Conservation (phyloP, 2,888 invertebrate species). For the Microctonus hyperodae region DNA sequence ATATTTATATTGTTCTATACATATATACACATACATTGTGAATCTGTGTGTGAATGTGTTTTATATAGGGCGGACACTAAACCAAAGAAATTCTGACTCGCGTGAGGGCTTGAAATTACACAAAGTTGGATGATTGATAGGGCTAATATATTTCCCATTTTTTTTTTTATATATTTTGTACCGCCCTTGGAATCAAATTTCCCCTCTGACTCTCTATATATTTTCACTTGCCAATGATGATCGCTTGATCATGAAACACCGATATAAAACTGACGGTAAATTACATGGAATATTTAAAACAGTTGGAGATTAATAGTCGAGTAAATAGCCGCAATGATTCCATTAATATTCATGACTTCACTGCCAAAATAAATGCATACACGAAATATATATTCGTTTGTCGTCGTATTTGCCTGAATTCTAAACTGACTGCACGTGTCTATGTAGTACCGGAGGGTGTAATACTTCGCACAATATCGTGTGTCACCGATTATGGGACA, state of each 20-base stretch:
- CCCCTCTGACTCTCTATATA: background rate
- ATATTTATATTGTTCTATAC: constrained; percentile 23
- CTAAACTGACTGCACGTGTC: constrained; percentile 14
- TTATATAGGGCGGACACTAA: constrained; percentile 35
- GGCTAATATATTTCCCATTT: constrained; percentile 55
- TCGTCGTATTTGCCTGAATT: background rate
- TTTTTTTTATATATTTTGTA: constrained; percentile 10
- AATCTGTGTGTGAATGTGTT: too few species aligned
- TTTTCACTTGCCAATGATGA: background rate
- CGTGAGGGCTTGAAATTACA: constrained; percentile 31
- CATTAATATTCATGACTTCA: constrained; percentile 59
- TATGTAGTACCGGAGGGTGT: background rate
- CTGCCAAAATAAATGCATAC: constrained; percentile 6
- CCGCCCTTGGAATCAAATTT: constrained; percentile 1
- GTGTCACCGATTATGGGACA: background rate
- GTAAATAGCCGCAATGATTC: constrained; percentile 60
- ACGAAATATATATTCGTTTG: background rate
- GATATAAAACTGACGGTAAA: constrained; percentile 56
- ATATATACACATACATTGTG: constrained; percentile 21
- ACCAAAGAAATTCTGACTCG: constrained; percentile 27
- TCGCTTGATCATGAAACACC: constrained; percentile 33
- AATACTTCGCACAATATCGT: constrained; percentile 27
- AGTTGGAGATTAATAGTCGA: constrained; percentile 58
- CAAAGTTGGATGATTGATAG: constrained; percentile 58
- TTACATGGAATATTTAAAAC: constrained; percentile 56